Percentiles rank a stretch among this genome's conserved stretches.
Conservation (phyloP, 2,797 vertebrate species). For the Brachyalestes nurse region DNA sequence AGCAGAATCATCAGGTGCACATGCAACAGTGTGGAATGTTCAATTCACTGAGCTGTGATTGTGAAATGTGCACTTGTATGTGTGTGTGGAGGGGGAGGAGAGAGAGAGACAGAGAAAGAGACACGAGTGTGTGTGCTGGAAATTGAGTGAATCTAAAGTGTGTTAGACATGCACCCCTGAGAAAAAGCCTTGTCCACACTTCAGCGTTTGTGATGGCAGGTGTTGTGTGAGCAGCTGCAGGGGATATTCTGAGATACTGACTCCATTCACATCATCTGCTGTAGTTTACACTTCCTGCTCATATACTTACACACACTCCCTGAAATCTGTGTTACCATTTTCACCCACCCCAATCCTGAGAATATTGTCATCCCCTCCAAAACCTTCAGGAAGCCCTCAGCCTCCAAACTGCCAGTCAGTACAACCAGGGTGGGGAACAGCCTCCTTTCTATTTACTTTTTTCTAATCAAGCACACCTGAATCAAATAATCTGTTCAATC, state of each 20-base stretch:
- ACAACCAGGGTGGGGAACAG: too few species aligned
- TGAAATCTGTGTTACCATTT: not conserved
- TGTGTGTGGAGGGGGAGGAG: not conserved
- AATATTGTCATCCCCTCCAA: too few species aligned
- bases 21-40: not conserved
- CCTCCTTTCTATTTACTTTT: too few species aligned
- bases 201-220: slow-evolving; percentile 72
- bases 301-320: not conserved
- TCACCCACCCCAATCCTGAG: too few species aligned
- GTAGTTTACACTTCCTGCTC: not conserved
- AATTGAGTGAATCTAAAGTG: slow-evolving; percentile 28
- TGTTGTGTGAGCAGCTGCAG: slow-evolving; percentile 76
- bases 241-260: slow-evolving; percentile 43
- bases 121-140: not conserved
- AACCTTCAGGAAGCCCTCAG: too few species aligned
- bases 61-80: not conserved
- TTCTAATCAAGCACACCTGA: too few species aligned
- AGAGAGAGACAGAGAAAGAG: not conserved
- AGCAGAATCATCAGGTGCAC: not conserved
- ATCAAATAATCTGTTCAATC: too few species aligned
- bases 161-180: slow-evolving; percentile 64
- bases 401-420: too few species aligned
- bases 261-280: not conserved
- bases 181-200: slow-evolving; percentile 69
- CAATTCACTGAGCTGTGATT: slow-evolving; percentile 2